Percentiles rank a stretch among this genome's conserved stretches.
Evolutionary conservation across 2,797 vertebrate genomes (phyloP).

Genomic region (Leptatherina wallacei): DNA sequence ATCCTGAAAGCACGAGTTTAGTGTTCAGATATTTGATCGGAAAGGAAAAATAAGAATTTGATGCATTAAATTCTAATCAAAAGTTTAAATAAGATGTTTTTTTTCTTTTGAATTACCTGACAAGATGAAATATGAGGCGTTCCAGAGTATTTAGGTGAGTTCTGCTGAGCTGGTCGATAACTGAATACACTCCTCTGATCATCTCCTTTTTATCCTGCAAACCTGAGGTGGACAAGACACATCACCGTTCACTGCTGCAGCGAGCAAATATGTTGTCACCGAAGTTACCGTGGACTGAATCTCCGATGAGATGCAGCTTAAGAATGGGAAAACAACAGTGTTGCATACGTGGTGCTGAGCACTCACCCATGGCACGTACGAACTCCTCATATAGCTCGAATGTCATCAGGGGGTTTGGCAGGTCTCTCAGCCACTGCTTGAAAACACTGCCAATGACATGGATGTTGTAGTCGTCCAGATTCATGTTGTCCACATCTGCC

Average conservation of each 20-base stretch:
- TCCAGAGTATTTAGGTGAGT: conserved; percentile 95
- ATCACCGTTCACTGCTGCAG: not conserved
- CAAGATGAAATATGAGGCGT: conserved; percentile 96
- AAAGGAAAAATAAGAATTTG: not conserved
- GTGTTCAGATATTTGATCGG: not conserved
- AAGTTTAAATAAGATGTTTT: not conserved
- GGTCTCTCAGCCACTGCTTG: conserved; percentile 97
- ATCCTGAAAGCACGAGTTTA: conserved; percentile 83
- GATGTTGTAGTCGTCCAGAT: conserved; percentile 97
- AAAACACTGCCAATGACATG: conserved; percentile 98
- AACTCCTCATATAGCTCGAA: conserved; percentile 98
- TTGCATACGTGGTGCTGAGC: not conserved
- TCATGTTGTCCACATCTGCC: conserved; percentile 90
- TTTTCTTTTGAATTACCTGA: conserved; percentile 85
- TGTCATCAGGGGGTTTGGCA: conserved; percentile 98
- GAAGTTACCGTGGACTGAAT: not conserved
- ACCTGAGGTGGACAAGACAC: conserved; percentile 76
- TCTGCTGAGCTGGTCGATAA: conserved; percentile 96
- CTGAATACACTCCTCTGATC: conserved; percentile 90
- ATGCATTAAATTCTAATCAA: not conserved
- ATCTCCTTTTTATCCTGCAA: conserved; percentile 94
- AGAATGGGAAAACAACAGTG: not conserved
- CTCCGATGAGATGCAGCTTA: not conserved
- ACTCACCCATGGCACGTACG: conserved; percentile 93
- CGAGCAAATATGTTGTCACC: not conserved